Percentiles rank a stretch among this genome's conserved stretches.
These are phyloP conservation scores for Pao palembangensis DNA, from an alignment of 2,113 vertebrate genomes.

Conservation along the genomic window DNA sequence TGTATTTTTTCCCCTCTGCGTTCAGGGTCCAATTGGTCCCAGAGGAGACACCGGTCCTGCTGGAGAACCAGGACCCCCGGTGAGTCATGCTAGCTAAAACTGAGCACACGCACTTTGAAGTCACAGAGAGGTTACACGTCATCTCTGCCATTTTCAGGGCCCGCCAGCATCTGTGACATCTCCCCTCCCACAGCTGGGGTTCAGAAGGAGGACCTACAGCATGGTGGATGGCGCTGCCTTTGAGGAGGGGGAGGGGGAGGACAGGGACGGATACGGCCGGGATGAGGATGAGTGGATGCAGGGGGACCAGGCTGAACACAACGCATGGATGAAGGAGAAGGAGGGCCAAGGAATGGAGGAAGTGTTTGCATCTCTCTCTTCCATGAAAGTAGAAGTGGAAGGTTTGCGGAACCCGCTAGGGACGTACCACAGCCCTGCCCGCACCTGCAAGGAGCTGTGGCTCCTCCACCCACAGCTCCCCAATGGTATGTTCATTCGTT, in stretches of 20 bases:
- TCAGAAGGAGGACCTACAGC: constrained; percentile 77
- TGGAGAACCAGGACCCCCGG: constrained; percentile 87
- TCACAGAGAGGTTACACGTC: neutral
- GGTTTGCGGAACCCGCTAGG: constrained; percentile 90
- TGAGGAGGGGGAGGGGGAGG: constrained; percentile 67
- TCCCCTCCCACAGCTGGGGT: constrained; percentile 70
- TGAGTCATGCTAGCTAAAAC: constrained; percentile 69
- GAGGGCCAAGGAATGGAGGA: constrained; percentile 90
- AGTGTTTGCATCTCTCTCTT: constrained; percentile 90
- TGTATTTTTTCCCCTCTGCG: no score
- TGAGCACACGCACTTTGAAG: neutral
- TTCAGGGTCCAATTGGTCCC: constrained; percentile 88
- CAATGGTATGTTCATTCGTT: constrained; percentile 73
- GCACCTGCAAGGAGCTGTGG: constrained; percentile 96
- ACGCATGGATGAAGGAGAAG: constrained; percentile 67
- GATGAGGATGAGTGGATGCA: constrained; percentile 62
- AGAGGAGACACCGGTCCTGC: constrained; percentile 87
- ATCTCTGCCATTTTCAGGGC: constrained; percentile 34
- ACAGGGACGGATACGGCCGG: constrained; percentile 53
- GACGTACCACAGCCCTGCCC: constrained; percentile 87
- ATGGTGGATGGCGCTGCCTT: constrained; percentile 76
- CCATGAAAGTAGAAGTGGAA: constrained; percentile 92
- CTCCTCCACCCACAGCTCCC: constrained; percentile 87
- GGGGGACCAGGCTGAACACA: constrained; percentile 48
- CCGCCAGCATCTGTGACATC: constrained; percentile 34